phyloP scores from a whole-genome alignment of 2,888 invertebrate genomes.

The Eristalis intricaria region DNA sequence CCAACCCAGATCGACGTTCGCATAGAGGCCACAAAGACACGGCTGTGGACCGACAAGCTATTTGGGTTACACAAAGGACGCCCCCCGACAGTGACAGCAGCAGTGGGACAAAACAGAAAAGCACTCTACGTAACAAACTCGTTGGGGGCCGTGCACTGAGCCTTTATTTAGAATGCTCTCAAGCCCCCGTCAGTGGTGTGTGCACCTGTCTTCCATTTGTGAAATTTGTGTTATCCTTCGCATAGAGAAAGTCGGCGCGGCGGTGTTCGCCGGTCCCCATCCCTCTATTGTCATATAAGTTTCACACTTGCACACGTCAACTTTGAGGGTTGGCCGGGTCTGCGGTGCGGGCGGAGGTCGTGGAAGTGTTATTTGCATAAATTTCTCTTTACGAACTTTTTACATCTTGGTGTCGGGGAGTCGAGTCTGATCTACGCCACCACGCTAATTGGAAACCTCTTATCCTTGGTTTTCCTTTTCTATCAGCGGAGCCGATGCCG shows the following conservation, averaged over 20 bases:
- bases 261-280: neutral
- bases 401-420: conserved; percentile 41
- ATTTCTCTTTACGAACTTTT: conserved; percentile 59
- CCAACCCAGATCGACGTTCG: neutral
- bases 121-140: conserved; percentile 56
- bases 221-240: conserved; percentile 42
- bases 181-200: neutral
- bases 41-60: conserved; percentile 11
- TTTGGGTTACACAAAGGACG: conserved; percentile 19
- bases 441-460: conserved; percentile 71
- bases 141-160: conserved; percentile 23
- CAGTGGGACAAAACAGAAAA: conserved; percentile 47
- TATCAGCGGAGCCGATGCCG: neutral
- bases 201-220: conserved; percentile 27
- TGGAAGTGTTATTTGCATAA: conserved; percentile 58
- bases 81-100: neutral
- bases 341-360: neutral
- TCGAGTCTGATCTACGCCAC: conserved; percentile 63
- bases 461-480: conserved; percentile 57
- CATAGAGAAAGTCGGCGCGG: conserved; percentile 6
- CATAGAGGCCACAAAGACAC: conserved; percentile 34
- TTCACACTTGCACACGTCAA: conserved; percentile 56
- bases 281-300: conserved; percentile 25
- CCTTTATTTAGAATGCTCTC: conserved; percentile 38
- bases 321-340: no score